Evolutionary conservation across 2,888 invertebrate genomes (phyloP).

Genomic region (Trypoxylon attenuatum): DNA sequence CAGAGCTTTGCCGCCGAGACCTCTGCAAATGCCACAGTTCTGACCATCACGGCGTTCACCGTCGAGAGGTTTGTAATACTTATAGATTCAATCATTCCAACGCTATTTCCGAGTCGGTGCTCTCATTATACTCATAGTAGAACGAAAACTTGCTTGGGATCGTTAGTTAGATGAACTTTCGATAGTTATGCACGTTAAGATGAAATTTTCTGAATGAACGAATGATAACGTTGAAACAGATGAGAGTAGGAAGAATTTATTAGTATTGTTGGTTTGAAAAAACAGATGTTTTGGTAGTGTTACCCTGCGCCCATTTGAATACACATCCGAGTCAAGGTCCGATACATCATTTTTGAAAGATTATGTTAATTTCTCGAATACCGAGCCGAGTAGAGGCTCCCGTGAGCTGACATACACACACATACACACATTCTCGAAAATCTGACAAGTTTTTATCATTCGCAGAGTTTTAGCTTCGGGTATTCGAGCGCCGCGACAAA

Average conservation of each 20-base stretch:
- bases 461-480: too few species aligned
- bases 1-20: conserved; percentile 77
- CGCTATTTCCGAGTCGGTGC: not conserved
- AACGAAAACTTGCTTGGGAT: too few species aligned
- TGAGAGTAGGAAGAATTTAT: too few species aligned
- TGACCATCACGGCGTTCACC: conserved; percentile 84
- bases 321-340: not conserved
- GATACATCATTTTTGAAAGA: not conserved
- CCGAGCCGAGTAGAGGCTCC: not conserved
- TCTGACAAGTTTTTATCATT: not conserved
- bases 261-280: not conserved
- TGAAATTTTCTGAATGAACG: too few species aligned
- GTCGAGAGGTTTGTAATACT: conserved; percentile 75
- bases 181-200: too few species aligned
- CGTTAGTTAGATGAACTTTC: too few species aligned
- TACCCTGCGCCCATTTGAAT: not conserved
- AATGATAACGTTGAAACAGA: not conserved
- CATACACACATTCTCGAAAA: not conserved
- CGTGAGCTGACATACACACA: too few species aligned
- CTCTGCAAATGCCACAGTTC: conserved; percentile 76
- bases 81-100: not conserved
- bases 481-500: too few species aligned
- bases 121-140: too few species aligned
- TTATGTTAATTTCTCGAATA: not conserved
- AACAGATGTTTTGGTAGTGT: not conserved